Base-by-base conservation (phyloP, 1,140 invertebrate genomes). In the Pachyrhynchus sulphureomaculatus region DNA sequence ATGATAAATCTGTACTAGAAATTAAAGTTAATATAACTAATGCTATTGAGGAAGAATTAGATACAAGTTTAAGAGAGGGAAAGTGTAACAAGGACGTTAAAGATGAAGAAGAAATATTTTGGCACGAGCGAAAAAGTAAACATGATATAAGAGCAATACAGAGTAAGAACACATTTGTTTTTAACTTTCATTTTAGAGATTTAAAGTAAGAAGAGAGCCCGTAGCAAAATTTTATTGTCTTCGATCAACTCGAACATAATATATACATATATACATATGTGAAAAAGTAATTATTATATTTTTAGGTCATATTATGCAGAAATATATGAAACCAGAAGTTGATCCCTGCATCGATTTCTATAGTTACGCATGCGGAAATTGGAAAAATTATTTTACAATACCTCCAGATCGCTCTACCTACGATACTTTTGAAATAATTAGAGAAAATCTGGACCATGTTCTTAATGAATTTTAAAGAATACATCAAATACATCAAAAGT, bases 311-410 rank as follows among this genome's bases (percentile, higher is more conserved):
- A 84, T 87, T 62, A 91, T 91, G 88, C 77, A 80, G 57, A 82
- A 84, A 58, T 90, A 88, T 66, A 93, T 95, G 89, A 89, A 95
- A 69, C 74, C 69, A 0, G 78, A 74, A 20, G 83, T 83, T 0
- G 84, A 95, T 77, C 95, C 95, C 0, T 98, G 95, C 73, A 78
- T 88, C 2, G 93, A 98, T 74, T 98, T 96, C 74, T 96, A 95
- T 75, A 84, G 91, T 66, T 96, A 88, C 69, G 87, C 92, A 0
- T 96, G 94, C 72, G 92, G 92, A 2, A 90, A 91, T 64, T 95
- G 92, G 92, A 84, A 87, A 21, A 83, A 83, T 21, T 78, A 85
- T 36, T 91, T 95, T 78, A 89, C 89, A 0, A 93, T 95, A 62
- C 93, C 93, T 3, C 87, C 86, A 64, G 91, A 92, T 71, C 88